Base-by-base conservation (phyloP, 2,888 invertebrate species). In the Cosmia pyralina region DNA sequence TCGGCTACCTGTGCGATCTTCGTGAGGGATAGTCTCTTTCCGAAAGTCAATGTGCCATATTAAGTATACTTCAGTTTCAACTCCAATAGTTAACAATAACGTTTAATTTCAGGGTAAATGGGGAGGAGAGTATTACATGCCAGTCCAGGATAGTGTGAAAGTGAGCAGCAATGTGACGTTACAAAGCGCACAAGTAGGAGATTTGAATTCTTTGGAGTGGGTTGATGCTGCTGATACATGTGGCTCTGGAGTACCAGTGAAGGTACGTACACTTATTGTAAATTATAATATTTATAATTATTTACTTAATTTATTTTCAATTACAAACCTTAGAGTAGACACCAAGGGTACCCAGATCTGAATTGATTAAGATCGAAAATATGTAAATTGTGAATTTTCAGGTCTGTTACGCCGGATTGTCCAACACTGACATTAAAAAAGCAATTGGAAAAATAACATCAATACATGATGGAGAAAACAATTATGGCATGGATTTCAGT, bases 401-500 rank as follows among this genome's bases (percentile, higher is more conserved):
- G 85, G 79, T 85, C n/a, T 79, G 81, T 19, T 85, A 72, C 19
- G 79, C 72, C 1, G 85, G 85, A 41, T 22, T 85, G 10, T 74
- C 75, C 55, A 91, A 87, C 66, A 91, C 87, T 17, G 93, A 94
- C 44, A 84, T 86, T 4, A 87, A 88, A 38, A 88, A 82, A 81
- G 91, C 91, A n/a, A 80, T 78, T 13, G 93, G 90, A 44, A 81
- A 79, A 34, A 77, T 86, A 63, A 69, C 85, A 17, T 69, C 59
- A 8, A 75, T 75, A 28, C 17, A 66, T 41, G 50, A 77, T 4
- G 38, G 58, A 53, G 64, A 74, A 64, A 75, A 85, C 28, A 75
- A 75, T 6, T 93, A 85, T 72, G 93, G 94, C 52, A 93, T 93
- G 92, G 94, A 94, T 73, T 94, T 93, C 72, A 94, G 94, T 86